These are phyloP conservation scores for Eupithecia exiguata DNA, from an alignment of 2,888 invertebrate species.

Conservation along the genomic window DNA sequence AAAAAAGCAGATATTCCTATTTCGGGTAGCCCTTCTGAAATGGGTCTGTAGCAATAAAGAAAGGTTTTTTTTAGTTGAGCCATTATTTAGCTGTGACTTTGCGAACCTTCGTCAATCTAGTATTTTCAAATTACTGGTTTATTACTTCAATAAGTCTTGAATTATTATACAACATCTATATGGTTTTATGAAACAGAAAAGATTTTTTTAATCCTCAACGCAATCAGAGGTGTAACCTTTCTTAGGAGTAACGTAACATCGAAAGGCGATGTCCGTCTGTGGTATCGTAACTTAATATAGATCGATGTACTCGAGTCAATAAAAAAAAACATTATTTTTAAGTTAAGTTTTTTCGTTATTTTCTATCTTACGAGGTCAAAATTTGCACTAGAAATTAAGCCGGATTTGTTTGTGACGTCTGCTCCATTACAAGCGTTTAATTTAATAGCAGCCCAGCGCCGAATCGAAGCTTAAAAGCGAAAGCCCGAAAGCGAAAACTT, in stretches of 20 bases:
- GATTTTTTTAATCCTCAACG: neutral
- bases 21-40: neutral
- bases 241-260: neutral
- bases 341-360: neutral
- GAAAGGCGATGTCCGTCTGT: neutral
- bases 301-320: too few relatives aligned
- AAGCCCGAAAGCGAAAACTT: neutral
- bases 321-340: too few relatives aligned
- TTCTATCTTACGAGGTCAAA: too few relatives aligned
- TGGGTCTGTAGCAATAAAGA: neutral
- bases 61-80: neutral
- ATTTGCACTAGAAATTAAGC: neutral
- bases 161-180: neutral
- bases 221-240: too few relatives aligned
- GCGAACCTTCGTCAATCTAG: neutral
- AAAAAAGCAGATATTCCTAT: neutral
- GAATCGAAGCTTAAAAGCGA: neutral
- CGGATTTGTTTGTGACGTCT: neutral
- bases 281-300: neutral
- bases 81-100: neutral
- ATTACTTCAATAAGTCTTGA: neutral
- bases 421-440: neutral
- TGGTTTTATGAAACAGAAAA: neutral
- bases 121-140: neutral
- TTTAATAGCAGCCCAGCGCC: neutral